Evolutionary conservation across 2,888 invertebrate genomes (phyloP).

Genomic region (Drosophila lacicola): DNA sequence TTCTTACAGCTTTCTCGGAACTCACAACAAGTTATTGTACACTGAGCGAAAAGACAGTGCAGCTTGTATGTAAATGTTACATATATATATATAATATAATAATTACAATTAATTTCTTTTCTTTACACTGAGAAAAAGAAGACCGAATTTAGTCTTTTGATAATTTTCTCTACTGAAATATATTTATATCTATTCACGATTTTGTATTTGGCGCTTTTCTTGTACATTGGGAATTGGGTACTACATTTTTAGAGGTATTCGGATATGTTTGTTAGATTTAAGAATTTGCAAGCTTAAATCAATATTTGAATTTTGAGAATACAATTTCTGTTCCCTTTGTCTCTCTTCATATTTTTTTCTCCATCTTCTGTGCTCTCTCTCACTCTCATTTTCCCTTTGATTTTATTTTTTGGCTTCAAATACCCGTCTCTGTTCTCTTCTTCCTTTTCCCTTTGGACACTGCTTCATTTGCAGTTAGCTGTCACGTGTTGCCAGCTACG

Average conservation of each 20-base stretch:
- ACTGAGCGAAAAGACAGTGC: background rate
- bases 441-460: conserved; percentile 5
- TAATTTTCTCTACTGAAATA: too few relatives aligned
- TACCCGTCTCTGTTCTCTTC: background rate
- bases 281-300: background rate
- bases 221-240: too few relatives aligned
- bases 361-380: background rate
- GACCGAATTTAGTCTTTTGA: too few relatives aligned
- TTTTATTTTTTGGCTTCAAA: background rate
- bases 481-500: conserved; percentile 65
- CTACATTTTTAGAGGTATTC: too few relatives aligned
- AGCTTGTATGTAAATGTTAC: too few relatives aligned
- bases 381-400: background rate
- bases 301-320: background rate
- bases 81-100: too few relatives aligned
- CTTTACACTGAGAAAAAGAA: too few relatives aligned
- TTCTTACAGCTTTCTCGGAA: conserved; percentile 6
- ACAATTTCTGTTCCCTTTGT: background rate
- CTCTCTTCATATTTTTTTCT: background rate
- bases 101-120: too few relatives aligned
- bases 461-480: conserved; percentile 33
- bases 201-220: too few relatives aligned
- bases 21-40: background rate
- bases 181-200: too few relatives aligned
- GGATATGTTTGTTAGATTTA: background rate